Evolutionary conservation across 2,888 invertebrate genomes (phyloP), one percentile per base, ranked within the genome.

Genomic region (Erebia epiphron): DNA sequence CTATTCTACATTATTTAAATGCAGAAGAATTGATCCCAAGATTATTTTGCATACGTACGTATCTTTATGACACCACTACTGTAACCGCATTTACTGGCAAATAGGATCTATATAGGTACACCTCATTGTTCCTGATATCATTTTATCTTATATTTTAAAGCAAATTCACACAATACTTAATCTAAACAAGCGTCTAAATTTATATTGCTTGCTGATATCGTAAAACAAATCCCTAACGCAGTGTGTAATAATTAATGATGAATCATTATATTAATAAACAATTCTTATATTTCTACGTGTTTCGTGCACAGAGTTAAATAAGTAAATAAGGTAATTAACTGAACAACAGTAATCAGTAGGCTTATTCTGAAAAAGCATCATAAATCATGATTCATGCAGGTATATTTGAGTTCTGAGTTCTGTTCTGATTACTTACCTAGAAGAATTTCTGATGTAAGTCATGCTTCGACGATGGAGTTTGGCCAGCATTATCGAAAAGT

Each of bases 131-230:
- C 46, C 63, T 69, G 63, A 57, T 73, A 73, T 71, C 73, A 67
- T 68, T 67, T 65, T 70, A 76, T 73, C 76, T 71, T 62, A 76
- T 76, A 46, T 46, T 46, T 72, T 73, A 75, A 76, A 73, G 73
- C 73, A 62, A 69, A 69, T 61, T 26, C 67, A 75, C 46, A 73
- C 69, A 73, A 16, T 67, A 50, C 68, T 62, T 73, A 73, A 73
- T 75, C 71, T 65, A 41, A 18, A 41, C 70, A 73, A 75, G 56
- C 65, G 16, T 72, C 52, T 68, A 68, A 68, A 57, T 71, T 68
- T 72, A 67, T 52, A 63, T 69, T 75, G 66, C 18, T 54, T 61
- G 52, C 46, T 67, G 70, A 61, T 61, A 58, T n/a, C 26, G 57
- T 16, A 54, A 21, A 54, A 54, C 61, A 43, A 62, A 68, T 21